Evolutionary conservation across 2,113 vertebrate species (phyloP).

Genomic region (Edolisoma coerulescens): DNA sequence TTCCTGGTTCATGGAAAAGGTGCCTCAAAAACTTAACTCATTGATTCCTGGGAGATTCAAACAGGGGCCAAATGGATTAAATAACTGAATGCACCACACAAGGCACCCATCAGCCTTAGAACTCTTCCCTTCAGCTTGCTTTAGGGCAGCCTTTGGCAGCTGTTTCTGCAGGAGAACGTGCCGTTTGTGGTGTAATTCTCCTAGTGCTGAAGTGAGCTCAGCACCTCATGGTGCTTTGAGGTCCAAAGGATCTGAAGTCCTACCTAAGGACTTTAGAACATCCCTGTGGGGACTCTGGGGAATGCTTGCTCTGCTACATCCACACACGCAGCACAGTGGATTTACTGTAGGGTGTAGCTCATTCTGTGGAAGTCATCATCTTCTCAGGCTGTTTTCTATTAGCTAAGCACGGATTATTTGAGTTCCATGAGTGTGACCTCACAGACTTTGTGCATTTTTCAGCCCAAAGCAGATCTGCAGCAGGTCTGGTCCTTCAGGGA

Average conservation of each 20-base stretch:
- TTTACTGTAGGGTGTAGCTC: neutral
- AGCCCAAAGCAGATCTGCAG: neutral
- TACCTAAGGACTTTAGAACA: neutral
- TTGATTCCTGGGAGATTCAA: neutral
- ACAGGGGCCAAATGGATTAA: neutral
- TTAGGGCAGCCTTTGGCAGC: neutral
- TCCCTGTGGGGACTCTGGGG: neutral
- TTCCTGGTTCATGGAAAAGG: neutral
- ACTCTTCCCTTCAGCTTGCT: neutral
- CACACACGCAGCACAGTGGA: accelerated
- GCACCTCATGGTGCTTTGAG: neutral
- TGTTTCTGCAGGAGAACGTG: neutral
- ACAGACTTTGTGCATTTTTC: neutral
- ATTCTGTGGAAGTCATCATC: accelerated
- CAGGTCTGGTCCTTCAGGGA: neutral
- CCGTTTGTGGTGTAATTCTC: neutral
- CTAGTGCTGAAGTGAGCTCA: neutral
- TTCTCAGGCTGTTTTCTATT: neutral
- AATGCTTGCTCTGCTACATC: too few relatives aligned
- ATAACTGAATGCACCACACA: neutral
- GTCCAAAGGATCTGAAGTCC: accelerated
- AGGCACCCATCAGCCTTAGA: neutral
- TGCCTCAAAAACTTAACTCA: neutral
- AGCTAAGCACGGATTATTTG: neutral
- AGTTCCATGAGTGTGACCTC: neutral